Conservation (phyloP, 2,797 vertebrate species). For the Perdix hodgsoniae region DNA sequence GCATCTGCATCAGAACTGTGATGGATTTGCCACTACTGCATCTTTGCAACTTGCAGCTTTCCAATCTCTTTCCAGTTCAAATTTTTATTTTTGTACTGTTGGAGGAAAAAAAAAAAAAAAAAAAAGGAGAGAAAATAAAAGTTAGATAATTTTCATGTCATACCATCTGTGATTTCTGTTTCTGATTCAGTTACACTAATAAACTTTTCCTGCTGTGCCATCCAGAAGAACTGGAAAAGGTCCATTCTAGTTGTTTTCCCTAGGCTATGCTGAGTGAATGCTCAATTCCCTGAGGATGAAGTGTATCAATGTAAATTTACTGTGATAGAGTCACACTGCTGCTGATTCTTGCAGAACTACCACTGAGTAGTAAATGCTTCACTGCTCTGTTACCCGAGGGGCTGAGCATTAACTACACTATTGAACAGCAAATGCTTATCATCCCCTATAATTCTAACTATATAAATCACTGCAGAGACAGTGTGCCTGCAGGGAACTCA, state of each 20-base stretch:
- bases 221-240: constrained; percentile 55
- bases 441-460: constrained; percentile 58
- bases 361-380: constrained; percentile 63
- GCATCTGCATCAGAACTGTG: neutral
- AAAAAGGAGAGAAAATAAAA: neutral
- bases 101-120: neutral
- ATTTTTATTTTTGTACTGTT: neutral
- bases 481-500: constrained; percentile 67
- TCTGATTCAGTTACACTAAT: neutral
- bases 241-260: constrained; percentile 65
- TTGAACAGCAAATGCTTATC: constrained; percentile 74
- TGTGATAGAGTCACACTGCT: constrained; percentile 42
- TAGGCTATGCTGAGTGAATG: constrained; percentile 40
- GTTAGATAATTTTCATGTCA: neutral
- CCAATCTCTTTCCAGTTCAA: neutral
- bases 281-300: constrained; percentile 39
- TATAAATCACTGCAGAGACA: constrained; percentile 74
- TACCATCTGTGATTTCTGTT: neutral
- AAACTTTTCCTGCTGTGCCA: constrained; percentile 7
- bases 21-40: neutral
- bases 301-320: constrained; percentile 70
- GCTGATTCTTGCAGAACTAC: constrained; percentile 65
- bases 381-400: constrained; percentile 63
- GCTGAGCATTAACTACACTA: constrained; percentile 76
- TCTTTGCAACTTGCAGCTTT: neutral